phyloP scores from a whole-genome alignment of 2,797 vertebrate genomes.

The Oreochromis mossambicus region DNA sequence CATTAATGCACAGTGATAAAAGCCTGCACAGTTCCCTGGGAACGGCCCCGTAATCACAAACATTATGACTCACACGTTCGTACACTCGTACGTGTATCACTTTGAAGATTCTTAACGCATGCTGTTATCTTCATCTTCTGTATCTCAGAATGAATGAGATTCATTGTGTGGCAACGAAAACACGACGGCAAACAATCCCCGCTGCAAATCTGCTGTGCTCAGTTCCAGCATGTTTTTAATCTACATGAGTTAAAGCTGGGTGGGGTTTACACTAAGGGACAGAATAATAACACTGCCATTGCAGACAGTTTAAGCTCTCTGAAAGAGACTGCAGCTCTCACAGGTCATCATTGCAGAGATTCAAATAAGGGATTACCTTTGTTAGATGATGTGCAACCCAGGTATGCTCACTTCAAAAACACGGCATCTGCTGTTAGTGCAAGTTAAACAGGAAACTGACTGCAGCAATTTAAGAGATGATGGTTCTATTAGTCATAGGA shows the following conservation, averaged over 20 bases:
- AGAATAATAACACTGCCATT: background rate
- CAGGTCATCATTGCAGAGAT: background rate
- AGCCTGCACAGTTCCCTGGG: conserved; percentile 17
- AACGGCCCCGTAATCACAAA: conserved; percentile 19
- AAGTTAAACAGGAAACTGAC: conserved; percentile 9
- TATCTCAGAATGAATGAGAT: conserved; percentile 30
- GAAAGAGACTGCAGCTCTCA: background rate
- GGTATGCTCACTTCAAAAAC: background rate
- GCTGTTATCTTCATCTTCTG: conserved; percentile 6
- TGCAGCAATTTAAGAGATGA: conserved; percentile 39
- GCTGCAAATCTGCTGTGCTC: conserved; percentile 31
- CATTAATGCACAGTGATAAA: conserved; percentile 19
- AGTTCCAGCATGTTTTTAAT: conserved; percentile 53
- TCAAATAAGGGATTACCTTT: background rate
- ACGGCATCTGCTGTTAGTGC: conserved; percentile 7
- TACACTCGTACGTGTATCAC: background rate
- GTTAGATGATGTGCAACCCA: conserved; percentile 7
- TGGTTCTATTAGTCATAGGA: conserved; percentile 43
- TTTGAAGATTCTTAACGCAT: background rate
- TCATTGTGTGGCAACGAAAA: conserved; percentile 26
- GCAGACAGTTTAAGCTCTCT: background rate
- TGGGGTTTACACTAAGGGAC: conserved; percentile 35
- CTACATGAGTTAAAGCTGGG: conserved; percentile 20
- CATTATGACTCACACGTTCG: conserved; percentile 12
- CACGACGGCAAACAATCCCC: conserved; percentile 49